These are phyloP conservation scores for Notechis scutatus DNA, from an alignment of 2,113 vertebrate species.

Conservation along the genomic window DNA sequence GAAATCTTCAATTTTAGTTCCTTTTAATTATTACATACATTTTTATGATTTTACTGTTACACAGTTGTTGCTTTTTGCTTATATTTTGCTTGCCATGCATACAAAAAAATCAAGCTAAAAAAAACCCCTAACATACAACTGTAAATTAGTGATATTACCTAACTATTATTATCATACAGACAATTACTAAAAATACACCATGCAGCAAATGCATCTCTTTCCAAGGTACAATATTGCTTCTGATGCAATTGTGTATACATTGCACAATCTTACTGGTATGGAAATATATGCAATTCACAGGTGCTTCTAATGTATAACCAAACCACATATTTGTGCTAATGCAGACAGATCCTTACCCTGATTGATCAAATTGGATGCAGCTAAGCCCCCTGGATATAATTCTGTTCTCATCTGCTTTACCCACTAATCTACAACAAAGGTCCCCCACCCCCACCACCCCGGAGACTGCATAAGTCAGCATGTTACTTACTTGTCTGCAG, in stretches of 20 bases:
- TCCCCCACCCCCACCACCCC: constrained; percentile 8
- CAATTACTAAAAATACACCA: neutral
- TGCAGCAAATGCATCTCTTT: neutral
- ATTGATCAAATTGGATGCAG: neutral
- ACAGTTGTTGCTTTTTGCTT: neutral
- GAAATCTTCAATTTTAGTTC: neutral
- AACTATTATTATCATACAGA: neutral
- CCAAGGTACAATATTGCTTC: neutral
- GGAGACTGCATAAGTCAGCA: neutral
- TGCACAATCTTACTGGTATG: neutral
- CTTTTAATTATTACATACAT: neutral
- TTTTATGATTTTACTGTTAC: neutral
- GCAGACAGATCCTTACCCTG: constrained; percentile 17
- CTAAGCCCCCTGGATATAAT: neutral
- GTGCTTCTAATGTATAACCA: constrained; percentile 12
- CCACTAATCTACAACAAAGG: neutral
- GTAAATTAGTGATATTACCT: neutral
- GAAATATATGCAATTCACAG: neutral
- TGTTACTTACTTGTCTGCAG: constrained; percentile 1
- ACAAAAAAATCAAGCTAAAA: neutral
- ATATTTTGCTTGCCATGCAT: neutral
- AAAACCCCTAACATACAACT: neutral
- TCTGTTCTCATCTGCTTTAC: neutral
- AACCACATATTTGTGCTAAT: constrained; percentile 15
- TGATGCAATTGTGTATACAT: neutral